Conservation (phyloP, 2,113 vertebrate genomes). For the Sinocyclocheilus rhinocerous region DNA sequence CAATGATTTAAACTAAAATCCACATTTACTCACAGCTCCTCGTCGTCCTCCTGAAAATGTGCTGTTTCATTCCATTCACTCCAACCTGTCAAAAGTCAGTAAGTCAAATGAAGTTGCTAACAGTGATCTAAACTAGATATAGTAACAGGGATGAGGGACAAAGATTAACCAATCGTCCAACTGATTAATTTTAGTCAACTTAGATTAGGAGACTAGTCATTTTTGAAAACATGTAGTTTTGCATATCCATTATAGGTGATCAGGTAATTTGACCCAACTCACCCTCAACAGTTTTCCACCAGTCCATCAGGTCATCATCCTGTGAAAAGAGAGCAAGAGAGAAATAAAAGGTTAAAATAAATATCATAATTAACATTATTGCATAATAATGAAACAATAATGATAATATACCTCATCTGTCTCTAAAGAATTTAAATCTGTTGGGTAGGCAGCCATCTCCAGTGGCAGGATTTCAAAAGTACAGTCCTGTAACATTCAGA, state of each 20-base stretch:
- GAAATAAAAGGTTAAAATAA: background rate
- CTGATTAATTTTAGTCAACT: background rate
- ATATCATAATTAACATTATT: background rate
- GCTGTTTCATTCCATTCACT: constrained; percentile 67
- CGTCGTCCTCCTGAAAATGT: constrained; percentile 58
- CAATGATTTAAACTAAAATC: background rate
- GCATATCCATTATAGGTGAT: background rate
- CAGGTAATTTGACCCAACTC: background rate
- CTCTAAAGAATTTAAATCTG: constrained; percentile 17
- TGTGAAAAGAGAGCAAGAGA: constrained; percentile 57
- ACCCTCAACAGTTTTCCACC: constrained; percentile 75
- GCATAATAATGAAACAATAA: constrained; percentile 10
- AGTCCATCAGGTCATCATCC: constrained; percentile 65
- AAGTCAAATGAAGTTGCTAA: background rate
- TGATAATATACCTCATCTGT: constrained; percentile 39
- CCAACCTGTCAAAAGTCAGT: constrained; percentile 68
- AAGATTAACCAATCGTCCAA: background rate
- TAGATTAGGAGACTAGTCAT: background rate
- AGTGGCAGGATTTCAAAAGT: constrained; percentile 62
- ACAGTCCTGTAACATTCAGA: constrained; percentile 60
- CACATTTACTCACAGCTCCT: constrained; percentile 60
- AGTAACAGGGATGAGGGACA: background rate
- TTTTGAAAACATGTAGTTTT: background rate
- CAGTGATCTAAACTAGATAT: background rate
- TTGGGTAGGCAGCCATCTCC: constrained; percentile 67